Base-by-base conservation (phyloP, 2,113 vertebrate genomes). In the Excalfactoria chinensis region DNA sequence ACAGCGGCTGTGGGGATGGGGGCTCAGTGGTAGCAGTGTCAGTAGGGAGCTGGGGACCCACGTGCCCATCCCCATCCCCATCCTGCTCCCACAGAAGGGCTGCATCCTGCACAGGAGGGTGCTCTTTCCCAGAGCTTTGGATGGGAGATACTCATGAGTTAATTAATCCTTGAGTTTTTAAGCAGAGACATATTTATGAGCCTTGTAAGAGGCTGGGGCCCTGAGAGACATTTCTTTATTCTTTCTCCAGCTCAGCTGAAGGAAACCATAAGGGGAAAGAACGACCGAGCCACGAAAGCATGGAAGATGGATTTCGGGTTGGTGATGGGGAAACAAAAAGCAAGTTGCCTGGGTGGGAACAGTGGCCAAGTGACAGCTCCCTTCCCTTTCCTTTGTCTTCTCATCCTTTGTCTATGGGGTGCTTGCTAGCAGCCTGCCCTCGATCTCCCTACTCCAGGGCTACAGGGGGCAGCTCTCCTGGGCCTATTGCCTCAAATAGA, bases 171-270 rank as follows among this genome's bases (percentile, higher is more conserved):
- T 76, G 93, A 85, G 63, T 90, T 93, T 93, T 95, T 95, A 96
- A 96, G 95, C 93, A 95, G 90, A 95, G 95, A 95, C 95, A 96
- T 93, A 97, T 97, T 97, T 95, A 97, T 96, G 95, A 96, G 91
- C 85, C 96, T 90, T 97, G 92, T 89, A 93, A 96, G 96, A 93
- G 93, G 90, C 95, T 94, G 94, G 90, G 95, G 94, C 95, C 96
- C 53, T 28, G 90, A 95, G 89, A 96, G 93, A 96, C 83, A 32
- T 95, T 94, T 92, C 95, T 97, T 96, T 97, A 94, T 97, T 96
- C 96, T 97, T 95, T 55, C 94, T 97, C 95, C 96, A 96, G 95
- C 95, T 85, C 93, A 94, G 95, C 94, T 97, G 97, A 97, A 96
- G 95, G 95, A 96, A 97, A 97, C 95, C 97, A 96, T 95, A 97